Conservation (phyloP, 2,113 vertebrate species). For the Alethe castanea region DNA sequence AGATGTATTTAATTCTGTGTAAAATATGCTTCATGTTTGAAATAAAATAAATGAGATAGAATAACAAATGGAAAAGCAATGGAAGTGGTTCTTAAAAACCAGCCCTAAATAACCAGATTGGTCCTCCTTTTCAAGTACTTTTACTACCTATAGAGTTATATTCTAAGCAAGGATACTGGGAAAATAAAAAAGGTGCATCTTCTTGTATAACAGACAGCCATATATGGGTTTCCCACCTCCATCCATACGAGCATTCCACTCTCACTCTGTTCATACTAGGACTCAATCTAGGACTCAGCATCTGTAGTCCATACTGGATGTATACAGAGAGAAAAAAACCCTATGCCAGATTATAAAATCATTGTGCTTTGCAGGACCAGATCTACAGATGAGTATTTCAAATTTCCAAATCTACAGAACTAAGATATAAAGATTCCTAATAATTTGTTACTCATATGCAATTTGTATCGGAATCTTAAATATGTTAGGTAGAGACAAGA, state of each 20-base stretch:
- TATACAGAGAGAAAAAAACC: not conserved
- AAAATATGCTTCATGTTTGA: not conserved
- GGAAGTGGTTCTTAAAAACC: not conserved
- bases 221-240: not conserved
- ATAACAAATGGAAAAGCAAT: not conserved
- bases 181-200: not conserved
- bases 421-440: not conserved
- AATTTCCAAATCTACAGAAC: not conserved
- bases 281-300: not conserved
- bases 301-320: not conserved
- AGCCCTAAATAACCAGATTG: not conserved
- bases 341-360: not conserved
- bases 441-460: not conserved
- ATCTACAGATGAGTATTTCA: not conserved
- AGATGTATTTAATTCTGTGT: not conserved
- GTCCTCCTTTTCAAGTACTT: not conserved
- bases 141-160: not conserved
- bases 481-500: not conserved
- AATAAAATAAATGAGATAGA: not conserved
- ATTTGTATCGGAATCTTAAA: not conserved
- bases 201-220: not conserved
- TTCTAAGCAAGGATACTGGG: not conserved
- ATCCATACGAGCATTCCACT: not conserved
- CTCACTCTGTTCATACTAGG: not conserved
- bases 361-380: not conserved